phyloP scores from a whole-genome alignment of 2,113 vertebrate species.

The Perca flavescens region DNA sequence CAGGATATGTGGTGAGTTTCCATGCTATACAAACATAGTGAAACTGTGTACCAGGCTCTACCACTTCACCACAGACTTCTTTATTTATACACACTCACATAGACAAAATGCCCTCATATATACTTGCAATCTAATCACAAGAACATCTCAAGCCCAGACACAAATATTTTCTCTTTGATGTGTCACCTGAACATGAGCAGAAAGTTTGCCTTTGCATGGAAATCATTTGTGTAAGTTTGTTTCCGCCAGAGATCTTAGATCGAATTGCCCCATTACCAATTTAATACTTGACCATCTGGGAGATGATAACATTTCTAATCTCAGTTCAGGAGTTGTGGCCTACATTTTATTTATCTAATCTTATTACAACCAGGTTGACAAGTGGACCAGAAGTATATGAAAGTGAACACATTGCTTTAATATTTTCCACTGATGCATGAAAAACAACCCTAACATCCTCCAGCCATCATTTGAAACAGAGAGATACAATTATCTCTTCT shows the following conservation, averaged over 20 bases:
- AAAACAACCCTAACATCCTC: constrained; percentile 3
- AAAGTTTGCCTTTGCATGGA: constrained; percentile 1
- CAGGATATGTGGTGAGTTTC: not conserved
- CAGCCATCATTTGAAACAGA: constrained; percentile 24
- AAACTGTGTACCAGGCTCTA: constrained; percentile 18
- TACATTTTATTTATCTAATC: not conserved
- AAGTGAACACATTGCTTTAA: not conserved
- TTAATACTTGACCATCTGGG: not conserved
- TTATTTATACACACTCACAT: constrained; percentile 5
- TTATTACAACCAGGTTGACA: not conserved
- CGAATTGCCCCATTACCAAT: constrained; percentile 18
- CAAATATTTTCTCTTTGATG: constrained; percentile 26
- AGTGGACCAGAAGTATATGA: not conserved
- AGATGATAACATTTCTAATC: not conserved
- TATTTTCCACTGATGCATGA: constrained; percentile 8
- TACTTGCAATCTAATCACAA: constrained; percentile 32
- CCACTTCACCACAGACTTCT: not conserved
- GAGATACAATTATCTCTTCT: constrained; percentile 20
- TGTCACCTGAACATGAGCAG: constrained; percentile 20
- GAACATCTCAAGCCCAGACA: constrained; percentile 22
- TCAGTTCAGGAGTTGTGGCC: constrained; percentile 7
- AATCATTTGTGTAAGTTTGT: constrained; percentile 17
- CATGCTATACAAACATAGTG: not conserved
- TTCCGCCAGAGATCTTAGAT: not conserved
- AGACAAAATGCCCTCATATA: constrained; percentile 33